Evolutionary conservation across 1,140 invertebrate species (phyloP), one percentile per base, ranked within the genome.

Genomic region (Drosophila athabasca): DNA sequence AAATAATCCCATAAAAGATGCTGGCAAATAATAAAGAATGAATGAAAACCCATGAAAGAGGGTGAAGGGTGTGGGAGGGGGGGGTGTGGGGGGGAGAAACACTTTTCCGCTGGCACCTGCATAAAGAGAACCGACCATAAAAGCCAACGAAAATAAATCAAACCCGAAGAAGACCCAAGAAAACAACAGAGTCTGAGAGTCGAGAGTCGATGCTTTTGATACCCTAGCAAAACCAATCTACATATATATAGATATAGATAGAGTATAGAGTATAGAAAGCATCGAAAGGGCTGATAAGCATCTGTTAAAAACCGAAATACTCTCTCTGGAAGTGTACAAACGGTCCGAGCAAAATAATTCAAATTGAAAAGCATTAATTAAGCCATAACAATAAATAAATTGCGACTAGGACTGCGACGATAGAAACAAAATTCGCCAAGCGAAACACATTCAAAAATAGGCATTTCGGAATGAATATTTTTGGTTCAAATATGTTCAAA

Each of bases 301-400:
- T 7, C 29, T 31, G 31, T 3, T 35, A 0, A 3, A 3, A 35
- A 1, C 35, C 3, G 9, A 39, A 11, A 5, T 11, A 39, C 35
- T 4, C 35, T 13, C 35, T 13, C 1, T 39, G 1, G 11, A 13
- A 39, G 35, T 3, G 35, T 39, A 39, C 35, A 13, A 1, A 9
- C 31, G 31, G 31, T 11, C 31, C 31, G 4, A 35, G 31, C 11
- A 35, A 13, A 41, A 52, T 57, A 52, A 59, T 31, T 26, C 53
- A 60, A 79, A 72, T 79, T 49, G 55, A 52, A 64, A 55, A 48
- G 52, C 59, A 68, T 85, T 84, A 79, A 84, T 84, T 84, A 84
- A 80, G 72, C 41, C 59, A 66, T 72, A 76, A 80, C 76, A 85
- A 83, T 80, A 72, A 83, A 70, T 60, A 57, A 49, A 70, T 61